Percentiles rank a stretch among this genome's conserved stretches.
phyloP scores from a whole-genome alignment of 64 coral and sea anemone species.

The Cladopsammia gracilis region DNA sequence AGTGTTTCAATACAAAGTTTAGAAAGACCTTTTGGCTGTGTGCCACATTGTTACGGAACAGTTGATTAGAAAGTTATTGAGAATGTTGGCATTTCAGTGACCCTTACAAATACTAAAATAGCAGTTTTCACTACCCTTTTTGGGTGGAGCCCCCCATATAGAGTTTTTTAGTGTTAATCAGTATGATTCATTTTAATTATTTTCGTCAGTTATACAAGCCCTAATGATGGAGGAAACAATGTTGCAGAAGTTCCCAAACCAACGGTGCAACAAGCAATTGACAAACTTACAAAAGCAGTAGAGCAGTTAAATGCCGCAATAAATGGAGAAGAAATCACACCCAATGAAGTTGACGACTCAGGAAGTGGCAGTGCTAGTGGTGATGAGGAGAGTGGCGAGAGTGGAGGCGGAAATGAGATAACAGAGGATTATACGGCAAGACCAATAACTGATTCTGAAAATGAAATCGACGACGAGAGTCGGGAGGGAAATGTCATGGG shows the following conservation, averaged over 20 bases:
- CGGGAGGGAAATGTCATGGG: background rate
- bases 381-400: background rate
- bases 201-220: slow-evolving; percentile 15
- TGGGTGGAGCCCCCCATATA: too few species aligned
- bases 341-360: background rate
- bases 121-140: too few species aligned
- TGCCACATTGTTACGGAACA: too few species aligned
- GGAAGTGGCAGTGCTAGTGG: background rate
- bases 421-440: background rate
- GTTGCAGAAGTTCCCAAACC: background rate
- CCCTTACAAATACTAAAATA: too few species aligned
- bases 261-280: background rate
- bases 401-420: slow-evolving; percentile 9
- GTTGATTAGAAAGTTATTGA: too few species aligned
- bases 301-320: slow-evolving; percentile 8
- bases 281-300: background rate
- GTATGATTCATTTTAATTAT: too few species aligned
- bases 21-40: too few species aligned
- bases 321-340: background rate
- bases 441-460: background rate
- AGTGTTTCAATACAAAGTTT: too few species aligned
- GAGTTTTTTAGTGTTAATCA: too few species aligned
- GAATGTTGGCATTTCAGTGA: too few species aligned
- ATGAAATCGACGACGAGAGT: background rate
- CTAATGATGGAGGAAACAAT: background rate